Percentiles rank a stretch among this genome's conserved stretches.
phyloP scores from a whole-genome alignment of 2,797 vertebrate genomes.

The Urocyon cinereoargenteus region DNA sequence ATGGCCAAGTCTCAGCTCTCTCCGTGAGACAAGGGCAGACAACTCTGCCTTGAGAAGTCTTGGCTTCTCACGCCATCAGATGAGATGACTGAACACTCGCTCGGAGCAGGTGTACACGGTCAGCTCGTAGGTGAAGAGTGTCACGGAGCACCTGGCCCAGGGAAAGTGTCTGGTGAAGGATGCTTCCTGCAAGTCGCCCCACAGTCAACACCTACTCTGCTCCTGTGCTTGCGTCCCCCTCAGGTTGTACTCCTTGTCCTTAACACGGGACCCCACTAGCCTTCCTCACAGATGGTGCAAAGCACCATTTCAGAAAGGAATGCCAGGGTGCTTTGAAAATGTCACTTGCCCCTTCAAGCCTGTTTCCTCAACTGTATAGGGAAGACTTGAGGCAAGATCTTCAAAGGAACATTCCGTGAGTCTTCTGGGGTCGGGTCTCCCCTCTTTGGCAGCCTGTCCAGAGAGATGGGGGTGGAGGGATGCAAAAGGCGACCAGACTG shows the following conservation, averaged over 20 bases:
- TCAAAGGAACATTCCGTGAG: neutral
- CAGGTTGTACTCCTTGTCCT: neutral
- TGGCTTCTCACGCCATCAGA: neutral
- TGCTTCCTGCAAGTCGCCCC: neutral
- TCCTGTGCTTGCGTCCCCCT: too few relatives aligned
- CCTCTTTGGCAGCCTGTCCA: neutral
- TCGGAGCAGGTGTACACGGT: neutral
- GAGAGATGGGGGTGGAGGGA: neutral
- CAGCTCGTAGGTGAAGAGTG: neutral
- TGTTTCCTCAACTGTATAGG: neutral
- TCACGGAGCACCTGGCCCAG: neutral
- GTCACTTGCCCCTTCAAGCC: neutral
- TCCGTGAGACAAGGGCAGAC: neutral
- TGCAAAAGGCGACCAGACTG: neutral
- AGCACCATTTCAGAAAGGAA: neutral
- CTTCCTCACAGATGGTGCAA: neutral
- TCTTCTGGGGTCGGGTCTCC: neutral
- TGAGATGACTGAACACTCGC: neutral
- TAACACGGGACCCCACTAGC: neutral
- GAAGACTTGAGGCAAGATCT: neutral
- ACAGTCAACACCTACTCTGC: neutral
- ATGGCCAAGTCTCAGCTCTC: neutral
- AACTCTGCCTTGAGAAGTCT: neutral
- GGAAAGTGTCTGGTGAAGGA: rapidly evolving
- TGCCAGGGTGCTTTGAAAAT: neutral